A percentile compares a stretch with the other conserved stretches of the same genome.
Evolutionary conservation across 2,888 invertebrate genomes (phyloP).

Genomic region (Drosophila koepferae): DNA sequence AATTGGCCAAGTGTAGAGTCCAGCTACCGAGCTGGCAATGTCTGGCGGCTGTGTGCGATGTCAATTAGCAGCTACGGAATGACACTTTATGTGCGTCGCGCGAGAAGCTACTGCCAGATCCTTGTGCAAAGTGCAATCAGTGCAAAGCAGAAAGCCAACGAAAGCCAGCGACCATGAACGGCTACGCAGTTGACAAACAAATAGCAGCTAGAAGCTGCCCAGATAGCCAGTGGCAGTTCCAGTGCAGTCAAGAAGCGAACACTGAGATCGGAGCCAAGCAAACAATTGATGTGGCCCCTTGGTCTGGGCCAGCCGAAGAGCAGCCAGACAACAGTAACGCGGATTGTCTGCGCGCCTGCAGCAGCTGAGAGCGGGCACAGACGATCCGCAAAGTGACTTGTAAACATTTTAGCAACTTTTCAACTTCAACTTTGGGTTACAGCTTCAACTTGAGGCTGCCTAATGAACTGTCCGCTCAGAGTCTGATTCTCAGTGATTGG

Average conservation of each 20-base stretch:
- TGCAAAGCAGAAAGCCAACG: conserved; percentile 76
- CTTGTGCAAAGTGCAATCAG: conserved; percentile 82
- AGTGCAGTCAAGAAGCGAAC: conserved; percentile 33
- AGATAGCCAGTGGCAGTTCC: conserved; percentile 7
- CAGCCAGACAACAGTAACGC: conserved; percentile 70
- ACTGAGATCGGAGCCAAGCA: conserved; percentile 64
- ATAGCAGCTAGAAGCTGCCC: conserved; percentile 25
- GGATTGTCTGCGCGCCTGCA: conserved; percentile 63
- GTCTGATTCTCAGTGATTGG: conserved; percentile 65
- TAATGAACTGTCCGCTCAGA: conserved; percentile 71
- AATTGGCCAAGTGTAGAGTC: conserved; percentile 62
- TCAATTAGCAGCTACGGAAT: conserved; percentile 85
- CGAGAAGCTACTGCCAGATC: conserved; percentile 63
- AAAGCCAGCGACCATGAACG: conserved; percentile 74
- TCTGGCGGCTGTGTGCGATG: conserved; percentile 80
- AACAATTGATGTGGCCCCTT: conserved; percentile 75
- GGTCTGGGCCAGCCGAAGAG: conserved; percentile 27
- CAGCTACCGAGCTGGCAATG: conserved; percentile 27
- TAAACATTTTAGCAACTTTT: conserved; percentile 81
- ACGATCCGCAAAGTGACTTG: conserved; percentile 74
- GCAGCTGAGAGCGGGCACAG: conserved; percentile 67
- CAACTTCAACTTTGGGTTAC: conserved; percentile 50
- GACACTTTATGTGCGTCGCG: conserved; percentile 84
- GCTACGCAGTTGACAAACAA: conserved; percentile 81
- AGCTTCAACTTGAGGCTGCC: conserved; percentile 54